Percentiles rank a stretch among this genome's conserved stretches.
Evolutionary conservation across 2,888 invertebrate species (phyloP).

Genomic region (Lutraria lutraria): DNA sequence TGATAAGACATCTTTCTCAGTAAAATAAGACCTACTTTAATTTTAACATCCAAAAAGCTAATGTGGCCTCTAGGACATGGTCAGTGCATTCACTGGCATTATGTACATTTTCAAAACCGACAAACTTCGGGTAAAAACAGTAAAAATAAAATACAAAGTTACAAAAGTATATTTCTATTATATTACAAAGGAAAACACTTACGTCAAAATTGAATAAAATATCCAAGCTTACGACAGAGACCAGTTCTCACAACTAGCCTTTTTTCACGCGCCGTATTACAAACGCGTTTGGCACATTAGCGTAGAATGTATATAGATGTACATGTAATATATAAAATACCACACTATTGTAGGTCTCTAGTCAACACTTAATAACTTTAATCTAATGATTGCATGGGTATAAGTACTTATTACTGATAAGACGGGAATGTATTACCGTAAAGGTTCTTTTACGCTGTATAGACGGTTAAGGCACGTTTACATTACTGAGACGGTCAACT

Average conservation of each 20-base stretch:
- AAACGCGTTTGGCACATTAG: neutral
- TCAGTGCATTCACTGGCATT: too few relatives aligned
- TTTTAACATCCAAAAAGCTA: too few relatives aligned
- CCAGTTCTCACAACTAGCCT: neutral
- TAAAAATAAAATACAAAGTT: neutral
- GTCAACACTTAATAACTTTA: conserved; percentile 21
- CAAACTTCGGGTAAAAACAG: too few relatives aligned
- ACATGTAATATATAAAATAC: conserved; percentile 4
- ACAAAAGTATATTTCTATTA: neutral
- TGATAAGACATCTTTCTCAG: too few relatives aligned
- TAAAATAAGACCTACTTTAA: too few relatives aligned
- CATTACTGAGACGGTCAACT: neutral
- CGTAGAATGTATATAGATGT: neutral
- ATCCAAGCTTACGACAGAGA: neutral
- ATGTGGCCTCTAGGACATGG: too few relatives aligned
- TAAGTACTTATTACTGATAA: conserved; percentile 28
- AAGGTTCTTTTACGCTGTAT: neutral
- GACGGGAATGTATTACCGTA: neutral
- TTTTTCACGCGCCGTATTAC: neutral
- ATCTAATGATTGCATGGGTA: conserved; percentile 17
- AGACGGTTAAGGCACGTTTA: conserved; percentile 5
- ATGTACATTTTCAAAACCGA: too few relatives aligned
- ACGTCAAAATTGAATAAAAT: neutral
- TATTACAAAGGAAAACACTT: neutral
- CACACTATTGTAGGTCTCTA: neutral